Evolutionary conservation across 2,113 vertebrate species (phyloP), one percentile per base, ranked within the genome.

Genomic region (Plecotus auritus): DNA sequence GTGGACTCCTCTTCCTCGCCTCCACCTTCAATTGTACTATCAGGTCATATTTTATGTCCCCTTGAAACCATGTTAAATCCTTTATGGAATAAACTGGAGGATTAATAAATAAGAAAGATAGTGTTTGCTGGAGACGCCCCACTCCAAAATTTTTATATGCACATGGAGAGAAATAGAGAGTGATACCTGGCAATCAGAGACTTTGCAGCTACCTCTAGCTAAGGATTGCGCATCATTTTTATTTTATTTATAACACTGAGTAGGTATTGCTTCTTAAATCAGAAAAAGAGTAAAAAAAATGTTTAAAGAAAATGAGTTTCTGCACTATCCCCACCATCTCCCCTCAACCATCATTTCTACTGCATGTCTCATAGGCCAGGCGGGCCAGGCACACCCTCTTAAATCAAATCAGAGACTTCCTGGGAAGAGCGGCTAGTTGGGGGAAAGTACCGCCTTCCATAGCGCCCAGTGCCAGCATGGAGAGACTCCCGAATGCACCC

Each of bases 51-150:
- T 93, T 82, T 64, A 64, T 76, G 45, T 69, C 14, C 23, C 22
- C 35, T 40, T 47, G 26, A 73, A 91, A 83, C 47, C 51, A 35
- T 28, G 10, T 67, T 66, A 84, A 74, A 47, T 96, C 32, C 32
- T 82, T 85, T 66, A 67, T 74, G 9, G n/a, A 78, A 61, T 56
- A 89, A 91, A 96, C 72, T 56, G 30, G 64, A 61, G 40, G 67
- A 30, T 45, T 42, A 35, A 77, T 23, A 73, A 66, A 49, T 40
- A 47, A 81, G 35, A 28, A 82, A 86, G 78, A 82, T 13, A 59
- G 82, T 32, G 30, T 66, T 37, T 69, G 72, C 6, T 40, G 22
- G 28, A 35, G 20, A 69, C 13, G 2, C 7, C 45, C 17, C 7
- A 10, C 37, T 83, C 70, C 83, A 69, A 61, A 86, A 85, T 35